These are phyloP conservation scores for Argentina silus DNA, from an alignment of 2,797 vertebrate genomes.

Conservation along the genomic window DNA sequence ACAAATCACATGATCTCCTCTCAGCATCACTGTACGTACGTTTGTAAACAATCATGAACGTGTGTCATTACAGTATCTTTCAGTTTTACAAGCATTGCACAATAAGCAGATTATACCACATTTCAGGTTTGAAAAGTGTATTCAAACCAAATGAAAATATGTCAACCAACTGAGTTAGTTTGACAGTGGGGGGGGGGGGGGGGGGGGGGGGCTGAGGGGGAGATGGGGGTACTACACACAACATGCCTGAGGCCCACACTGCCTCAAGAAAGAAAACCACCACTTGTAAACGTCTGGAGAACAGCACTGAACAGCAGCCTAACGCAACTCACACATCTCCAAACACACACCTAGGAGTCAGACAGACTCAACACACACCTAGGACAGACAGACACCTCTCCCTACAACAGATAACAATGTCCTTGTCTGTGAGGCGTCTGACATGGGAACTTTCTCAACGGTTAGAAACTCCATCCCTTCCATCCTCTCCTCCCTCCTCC, in stretches of 20 bases:
- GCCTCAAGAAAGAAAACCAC: slow-evolving; percentile 13
- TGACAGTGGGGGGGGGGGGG: too few species aligned
- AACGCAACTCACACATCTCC: slow-evolving; percentile 1
- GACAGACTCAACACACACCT: too few species aligned
- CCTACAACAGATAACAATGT: too few species aligned
- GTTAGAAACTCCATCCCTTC: too few species aligned
- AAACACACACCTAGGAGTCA: too few species aligned
- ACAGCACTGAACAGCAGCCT: slow-evolving; percentile 54
- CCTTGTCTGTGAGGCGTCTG: too few species aligned
- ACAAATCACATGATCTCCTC: background rate
- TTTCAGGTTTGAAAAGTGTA: background rate
- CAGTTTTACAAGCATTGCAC: background rate
- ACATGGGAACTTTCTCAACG: too few species aligned
- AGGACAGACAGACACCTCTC: too few species aligned
- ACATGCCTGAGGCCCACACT: slow-evolving; percentile 12
- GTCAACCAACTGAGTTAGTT: too few species aligned
- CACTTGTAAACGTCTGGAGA: slow-evolving; percentile 33
- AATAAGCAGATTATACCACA: background rate
- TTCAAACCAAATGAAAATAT: background rate
- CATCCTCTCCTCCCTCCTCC: too few species aligned
- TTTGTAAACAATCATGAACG: slow-evolving; percentile 1
- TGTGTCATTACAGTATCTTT: background rate
- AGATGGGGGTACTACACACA: background rate
- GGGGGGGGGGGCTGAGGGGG: too few species aligned
- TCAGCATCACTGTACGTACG: background rate